A percentile compares a stretch with the other conserved stretches of the same genome.
Evolutionary conservation across 2,888 invertebrate genomes (phyloP).

Genomic region (Ophion obscuratus): DNA sequence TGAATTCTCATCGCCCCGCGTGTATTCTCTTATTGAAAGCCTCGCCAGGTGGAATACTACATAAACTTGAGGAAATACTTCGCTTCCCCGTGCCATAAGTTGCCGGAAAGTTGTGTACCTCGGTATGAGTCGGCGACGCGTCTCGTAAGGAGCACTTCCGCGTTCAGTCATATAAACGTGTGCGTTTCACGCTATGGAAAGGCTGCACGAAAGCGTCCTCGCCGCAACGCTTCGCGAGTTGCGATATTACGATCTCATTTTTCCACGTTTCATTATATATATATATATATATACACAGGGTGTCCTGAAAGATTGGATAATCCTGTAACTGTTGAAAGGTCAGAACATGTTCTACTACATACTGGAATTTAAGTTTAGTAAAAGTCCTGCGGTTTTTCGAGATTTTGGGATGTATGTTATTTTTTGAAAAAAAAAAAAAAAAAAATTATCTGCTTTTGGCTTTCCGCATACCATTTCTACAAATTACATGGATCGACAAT

Average conservation of each 20-base stretch:
- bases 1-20: not conserved
- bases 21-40: not conserved
- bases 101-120: not conserved
- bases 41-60: not conserved
- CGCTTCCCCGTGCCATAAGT: slow-evolving; percentile 6
- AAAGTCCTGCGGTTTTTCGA: too few relatives aligned
- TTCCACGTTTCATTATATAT: not conserved
- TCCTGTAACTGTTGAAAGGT: too few relatives aligned
- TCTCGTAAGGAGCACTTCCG: not conserved
- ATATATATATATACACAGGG: too few relatives aligned
- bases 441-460: too few relatives aligned
- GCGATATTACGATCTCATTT: slow-evolving; percentile 34
- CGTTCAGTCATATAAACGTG: not conserved
- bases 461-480: too few relatives aligned
- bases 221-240: not conserved
- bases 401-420: too few relatives aligned
- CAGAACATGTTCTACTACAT: too few relatives aligned
- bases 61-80: slow-evolving; percentile 1
- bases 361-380: too few relatives aligned
- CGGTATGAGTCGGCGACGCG: slow-evolving; percentile 7
- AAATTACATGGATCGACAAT: too few relatives aligned
- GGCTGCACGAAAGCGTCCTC: not conserved
- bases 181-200: not conserved
- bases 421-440: too few relatives aligned
- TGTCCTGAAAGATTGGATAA: too few relatives aligned